These are phyloP conservation scores for Sitobion miscanthi DNA, from an alignment of 1,140 invertebrate genomes.

Conservation along the genomic window DNA sequence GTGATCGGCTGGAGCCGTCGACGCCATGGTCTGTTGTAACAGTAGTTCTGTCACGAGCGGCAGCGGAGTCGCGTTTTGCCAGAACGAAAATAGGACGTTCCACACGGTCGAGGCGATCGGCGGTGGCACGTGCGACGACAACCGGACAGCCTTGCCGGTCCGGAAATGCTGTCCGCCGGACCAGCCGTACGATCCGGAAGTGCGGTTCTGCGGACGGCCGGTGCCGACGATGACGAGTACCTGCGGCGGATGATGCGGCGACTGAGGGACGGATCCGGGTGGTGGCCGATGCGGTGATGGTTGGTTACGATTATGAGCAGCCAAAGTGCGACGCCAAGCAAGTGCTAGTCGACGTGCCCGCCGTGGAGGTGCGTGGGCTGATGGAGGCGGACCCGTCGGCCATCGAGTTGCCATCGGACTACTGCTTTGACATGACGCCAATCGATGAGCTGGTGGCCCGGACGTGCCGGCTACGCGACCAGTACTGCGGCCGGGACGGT, in stretches of 20 bases:
- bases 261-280: neutral
- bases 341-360: conserved; percentile 27
- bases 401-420: neutral
- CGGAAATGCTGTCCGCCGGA: conserved; percentile 39
- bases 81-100: neutral
- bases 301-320: conserved; percentile 39
- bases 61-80: neutral
- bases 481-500: neutral
- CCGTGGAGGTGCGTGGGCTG: neutral
- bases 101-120: neutral
- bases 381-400: neutral
- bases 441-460: neutral
- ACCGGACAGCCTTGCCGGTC: neutral
- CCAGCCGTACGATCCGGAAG: conserved; percentile 19
- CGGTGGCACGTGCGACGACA: neutral
- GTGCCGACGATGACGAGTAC: neutral
- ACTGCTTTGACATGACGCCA: conserved; percentile 28
- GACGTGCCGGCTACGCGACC: conserved; percentile 7
- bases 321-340: neutral
- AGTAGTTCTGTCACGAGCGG: neutral
- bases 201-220: neutral
- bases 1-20: neutral
- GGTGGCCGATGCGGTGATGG: neutral
- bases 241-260: neutral
- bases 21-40: neutral